Base-by-base conservation (phyloP, 2,797 vertebrate genomes). In the Tympanoctomys barrerae region DNA sequence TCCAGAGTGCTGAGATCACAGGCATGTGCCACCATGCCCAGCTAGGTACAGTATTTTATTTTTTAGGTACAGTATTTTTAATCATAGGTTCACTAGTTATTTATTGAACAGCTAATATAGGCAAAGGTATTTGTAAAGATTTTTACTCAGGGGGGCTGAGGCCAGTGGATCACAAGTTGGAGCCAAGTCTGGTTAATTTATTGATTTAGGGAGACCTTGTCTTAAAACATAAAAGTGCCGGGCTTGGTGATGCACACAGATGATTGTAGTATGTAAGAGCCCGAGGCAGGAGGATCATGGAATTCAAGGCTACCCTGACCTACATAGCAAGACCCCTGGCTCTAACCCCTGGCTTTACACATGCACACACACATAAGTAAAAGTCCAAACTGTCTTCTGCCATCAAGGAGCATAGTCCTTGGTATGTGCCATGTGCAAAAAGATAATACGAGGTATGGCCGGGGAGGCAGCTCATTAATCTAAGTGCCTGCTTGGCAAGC, bases 21-120 rank as follows among this genome's bases (percentile, higher is more conserved):
- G 22, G 71, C 12, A 3, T 75, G 71, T 42, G 39, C 71, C 39
- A 75, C 39, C 22, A 46, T 8, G 22, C 22, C 39, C 36, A 42
- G 42, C 24, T 46, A 77, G 42, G 26, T 28, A 77, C 12, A 75
- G 36, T 46, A 46, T 77, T 96, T 87, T 68, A 10, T n/a, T 68
- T 68, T 68, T 68, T 46, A 46, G 22, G 26, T 75, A 75, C 5
- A 75, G 21, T 46, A 75, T 75, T 96, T 96, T 87, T 64, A 70
- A 54, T 79, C 64, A 61, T 62, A 85, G 42, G 6, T 49, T 80
- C n/a, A 18, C 49, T 71, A 86, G 22, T 85, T 88, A 16, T 87
- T 81, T 59, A 33, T 88, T 93, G 66, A 90, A 83, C 62, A 83
- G 0, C 93, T 81, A 89, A 33, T 59, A 28, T 46, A 75, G 84